A percentile compares a stretch with the other conserved stretches of the same genome.
Evolutionary conservation across 2,888 invertebrate genomes (phyloP).

Genomic region (Cerastoderma edule): DNA sequence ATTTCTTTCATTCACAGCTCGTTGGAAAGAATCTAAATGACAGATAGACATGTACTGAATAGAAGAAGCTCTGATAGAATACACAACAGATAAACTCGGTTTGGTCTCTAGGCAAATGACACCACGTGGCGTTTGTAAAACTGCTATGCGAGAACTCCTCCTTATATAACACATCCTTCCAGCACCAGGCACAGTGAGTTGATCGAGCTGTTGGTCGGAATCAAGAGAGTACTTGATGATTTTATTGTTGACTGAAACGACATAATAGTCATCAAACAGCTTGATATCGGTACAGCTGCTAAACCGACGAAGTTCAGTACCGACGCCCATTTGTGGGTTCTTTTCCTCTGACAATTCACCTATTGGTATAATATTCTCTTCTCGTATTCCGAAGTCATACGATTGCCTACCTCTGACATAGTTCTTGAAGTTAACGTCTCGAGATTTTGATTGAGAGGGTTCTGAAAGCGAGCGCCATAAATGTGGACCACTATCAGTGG

Average conservation of each 20-base stretch:
- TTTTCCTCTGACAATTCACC: too few relatives aligned
- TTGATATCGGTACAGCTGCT: conserved; percentile 10
- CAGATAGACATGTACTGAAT: background rate
- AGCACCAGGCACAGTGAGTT: background rate
- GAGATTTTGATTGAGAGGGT: too few relatives aligned
- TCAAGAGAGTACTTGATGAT: background rate
- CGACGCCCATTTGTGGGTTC: too few relatives aligned
- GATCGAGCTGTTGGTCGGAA: background rate
- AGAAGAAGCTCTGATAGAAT: background rate
- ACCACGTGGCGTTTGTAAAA: background rate
- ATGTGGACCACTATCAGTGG: too few relatives aligned
- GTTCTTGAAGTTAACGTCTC: too few relatives aligned
- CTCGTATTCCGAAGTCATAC: too few relatives aligned
- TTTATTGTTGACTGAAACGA: background rate
- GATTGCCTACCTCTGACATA: too few relatives aligned
- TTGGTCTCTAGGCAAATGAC: background rate
- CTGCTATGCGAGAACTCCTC: background rate
- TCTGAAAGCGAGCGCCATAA: too few relatives aligned
- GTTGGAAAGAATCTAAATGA: background rate
- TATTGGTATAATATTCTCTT: too few relatives aligned
- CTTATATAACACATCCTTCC: conserved; percentile 4
- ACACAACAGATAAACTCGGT: background rate
- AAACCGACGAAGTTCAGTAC: too few relatives aligned
- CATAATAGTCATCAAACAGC: background rate
- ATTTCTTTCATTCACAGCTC: background rate